phyloP scores from a whole-genome alignment of 2,113 vertebrate genomes.

The Malurus cyaneus region DNA sequence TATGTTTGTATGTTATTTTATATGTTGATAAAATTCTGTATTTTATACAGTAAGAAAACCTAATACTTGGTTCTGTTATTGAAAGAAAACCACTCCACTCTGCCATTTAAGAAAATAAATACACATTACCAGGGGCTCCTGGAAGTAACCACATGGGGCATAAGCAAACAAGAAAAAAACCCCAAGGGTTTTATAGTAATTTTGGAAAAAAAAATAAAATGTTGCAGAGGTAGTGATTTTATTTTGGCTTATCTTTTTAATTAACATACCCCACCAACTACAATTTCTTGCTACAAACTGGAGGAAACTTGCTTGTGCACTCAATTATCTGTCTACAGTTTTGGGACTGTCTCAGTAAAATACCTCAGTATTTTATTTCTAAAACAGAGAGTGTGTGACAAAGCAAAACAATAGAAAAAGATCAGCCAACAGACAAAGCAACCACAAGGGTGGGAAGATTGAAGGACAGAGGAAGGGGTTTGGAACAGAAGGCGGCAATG shows the following conservation, averaged over 20 bases:
- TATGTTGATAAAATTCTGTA: not conserved
- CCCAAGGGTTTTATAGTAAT: not conserved
- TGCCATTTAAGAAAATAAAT: not conserved
- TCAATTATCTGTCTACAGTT: not conserved
- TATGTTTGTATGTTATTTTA: not conserved
- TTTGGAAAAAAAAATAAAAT: not conserved
- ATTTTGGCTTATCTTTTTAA: not conserved
- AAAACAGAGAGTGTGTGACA: not conserved
- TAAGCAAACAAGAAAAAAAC: not conserved
- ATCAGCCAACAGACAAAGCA: not conserved
- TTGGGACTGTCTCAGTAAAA: not conserved
- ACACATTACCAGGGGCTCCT: not conserved
- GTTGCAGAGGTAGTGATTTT: not conserved
- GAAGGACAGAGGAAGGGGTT: not conserved
- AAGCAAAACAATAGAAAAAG: not conserved
- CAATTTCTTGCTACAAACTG: not conserved
- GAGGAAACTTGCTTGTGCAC: not conserved
- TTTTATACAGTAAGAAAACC: not conserved
- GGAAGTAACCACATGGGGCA: not conserved
- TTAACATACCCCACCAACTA: not conserved
- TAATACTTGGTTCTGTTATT: not conserved
- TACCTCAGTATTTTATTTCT: not conserved
- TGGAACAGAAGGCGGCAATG: not conserved
- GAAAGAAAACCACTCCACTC: not conserved
- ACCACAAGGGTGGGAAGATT: fast-evolving